These are phyloP conservation scores for Cephalophus harveyi DNA, from an alignment of 2,113 vertebrate genomes.

Conservation along the genomic window DNA sequence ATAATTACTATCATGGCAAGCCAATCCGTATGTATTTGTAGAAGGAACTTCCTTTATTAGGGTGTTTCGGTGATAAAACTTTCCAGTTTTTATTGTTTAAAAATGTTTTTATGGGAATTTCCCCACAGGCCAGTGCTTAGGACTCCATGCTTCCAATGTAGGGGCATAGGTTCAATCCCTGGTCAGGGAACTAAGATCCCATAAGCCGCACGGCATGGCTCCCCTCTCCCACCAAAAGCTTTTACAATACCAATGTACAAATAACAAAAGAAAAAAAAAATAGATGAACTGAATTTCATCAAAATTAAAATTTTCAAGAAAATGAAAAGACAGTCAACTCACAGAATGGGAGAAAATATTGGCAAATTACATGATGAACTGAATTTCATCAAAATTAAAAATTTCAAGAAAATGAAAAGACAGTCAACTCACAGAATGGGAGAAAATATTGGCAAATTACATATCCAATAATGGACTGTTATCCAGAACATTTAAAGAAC, in stretches of 20 bases:
- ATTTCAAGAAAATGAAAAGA: background rate
- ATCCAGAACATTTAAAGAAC: background rate
- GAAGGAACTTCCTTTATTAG: conserved; percentile 10
- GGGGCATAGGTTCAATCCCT: background rate
- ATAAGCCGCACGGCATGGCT: rapidly evolving
- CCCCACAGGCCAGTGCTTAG: background rate
- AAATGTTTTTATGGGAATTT: background rate
- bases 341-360: background rate
- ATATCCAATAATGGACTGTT: background rate
- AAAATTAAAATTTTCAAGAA: conserved; percentile 3
- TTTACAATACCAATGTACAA: conserved; percentile 4
- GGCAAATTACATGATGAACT: background rate
- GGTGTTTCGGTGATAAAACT: background rate
- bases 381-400: conserved; percentile 13
- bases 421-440: background rate
- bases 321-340: background rate
- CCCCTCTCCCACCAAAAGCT: background rate
- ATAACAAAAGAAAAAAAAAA: background rate
- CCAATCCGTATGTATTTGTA: background rate
- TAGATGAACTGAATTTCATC: background rate
- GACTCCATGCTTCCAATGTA: background rate
- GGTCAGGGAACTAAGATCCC: background rate
- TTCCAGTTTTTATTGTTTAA: background rate
- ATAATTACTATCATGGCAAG: conserved; percentile 2
- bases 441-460: conserved; percentile 12